Evolutionary conservation across 2,113 vertebrate species (phyloP), one percentile per base, ranked within the genome.

Genomic region (Strix aluco): DNA sequence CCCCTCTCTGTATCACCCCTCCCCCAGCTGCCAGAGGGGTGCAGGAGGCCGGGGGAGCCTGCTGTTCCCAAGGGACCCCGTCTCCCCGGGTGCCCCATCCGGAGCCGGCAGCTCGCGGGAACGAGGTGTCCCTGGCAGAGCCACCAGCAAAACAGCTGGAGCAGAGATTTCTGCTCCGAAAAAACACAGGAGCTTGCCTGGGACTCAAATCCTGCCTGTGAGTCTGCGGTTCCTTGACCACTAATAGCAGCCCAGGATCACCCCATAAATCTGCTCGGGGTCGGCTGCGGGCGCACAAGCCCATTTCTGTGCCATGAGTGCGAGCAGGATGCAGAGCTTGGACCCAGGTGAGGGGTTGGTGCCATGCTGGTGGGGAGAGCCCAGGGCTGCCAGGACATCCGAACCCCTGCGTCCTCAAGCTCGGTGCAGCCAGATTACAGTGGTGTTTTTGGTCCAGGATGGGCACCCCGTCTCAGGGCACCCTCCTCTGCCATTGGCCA

Each of bases 231-330:
- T 96, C 87, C 38, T 3, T 87, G 77, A 94, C 95, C 94, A 69
- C 96, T 96, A 96, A 95, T 92, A 87, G 70, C 91, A 87, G 73
- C 61, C 84, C 90, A 17, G 52, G 89, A 91, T 85, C 95, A 96
- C 91, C 91, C 95, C 44, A 90, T 96, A 95, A 96, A 96, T 94
- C 93, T 44, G 47, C 61, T 15, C 4, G 2, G 86, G 82, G 54
- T 78, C 13, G 1, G 92, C 34, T 8, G 3, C 11, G 51, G 92
- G 71, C 16, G 6, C 81, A 84, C 90, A 91, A 94, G 73, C 81
- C 77, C 27, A 1, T 62, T 61, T 8, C 91, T 95, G 80, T 88
- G 67, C 23, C 15, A 32, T 4, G 21, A 15, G 29, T 4, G 23
- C 2, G 11, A 70, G 71, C 2, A 3, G 47, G 46, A 70, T 1